phyloP scores from a whole-genome alignment of 2,113 vertebrate species.

The Myrmecophaga tridactyla region DNA sequence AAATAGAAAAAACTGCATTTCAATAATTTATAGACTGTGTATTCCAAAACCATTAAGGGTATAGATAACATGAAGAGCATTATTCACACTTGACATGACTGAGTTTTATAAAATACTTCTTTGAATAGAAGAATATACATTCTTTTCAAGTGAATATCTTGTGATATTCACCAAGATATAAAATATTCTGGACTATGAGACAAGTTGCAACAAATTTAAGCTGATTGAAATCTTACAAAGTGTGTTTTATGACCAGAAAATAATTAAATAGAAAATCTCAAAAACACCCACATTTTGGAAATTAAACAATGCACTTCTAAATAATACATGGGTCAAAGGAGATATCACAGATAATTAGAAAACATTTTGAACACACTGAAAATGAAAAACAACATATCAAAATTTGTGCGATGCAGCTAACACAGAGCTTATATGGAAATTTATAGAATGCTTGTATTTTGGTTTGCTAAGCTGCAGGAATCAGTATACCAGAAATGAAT shows the following conservation, averaged over 20 bases:
- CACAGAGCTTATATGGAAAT: neutral
- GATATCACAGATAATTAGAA: neutral
- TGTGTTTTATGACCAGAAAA: neutral
- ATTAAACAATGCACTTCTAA: slow-evolving; percentile 16
- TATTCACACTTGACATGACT: neutral
- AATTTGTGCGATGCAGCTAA: neutral
- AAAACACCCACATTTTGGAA: neutral
- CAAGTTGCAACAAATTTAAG: neutral
- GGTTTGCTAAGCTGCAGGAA: too few relatives aligned
- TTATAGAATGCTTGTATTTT: slow-evolving; percentile 9
- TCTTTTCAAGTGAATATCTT: neutral
- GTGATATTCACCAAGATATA: neutral
- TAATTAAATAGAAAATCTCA: neutral
- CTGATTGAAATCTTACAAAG: neutral
- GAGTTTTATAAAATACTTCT: neutral
- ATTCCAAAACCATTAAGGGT: neutral
- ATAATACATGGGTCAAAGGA: neutral
- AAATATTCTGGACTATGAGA: neutral
- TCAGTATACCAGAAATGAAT: too few relatives aligned
- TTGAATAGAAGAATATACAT: neutral
- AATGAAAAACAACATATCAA: neutral
- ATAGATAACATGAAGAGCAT: neutral
- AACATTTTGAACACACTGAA: slow-evolving; percentile 23
- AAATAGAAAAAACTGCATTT: neutral
- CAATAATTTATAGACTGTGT: neutral